Conservation (phyloP, 1,140 invertebrate species). For the Leptestheria dahalacensis region DNA sequence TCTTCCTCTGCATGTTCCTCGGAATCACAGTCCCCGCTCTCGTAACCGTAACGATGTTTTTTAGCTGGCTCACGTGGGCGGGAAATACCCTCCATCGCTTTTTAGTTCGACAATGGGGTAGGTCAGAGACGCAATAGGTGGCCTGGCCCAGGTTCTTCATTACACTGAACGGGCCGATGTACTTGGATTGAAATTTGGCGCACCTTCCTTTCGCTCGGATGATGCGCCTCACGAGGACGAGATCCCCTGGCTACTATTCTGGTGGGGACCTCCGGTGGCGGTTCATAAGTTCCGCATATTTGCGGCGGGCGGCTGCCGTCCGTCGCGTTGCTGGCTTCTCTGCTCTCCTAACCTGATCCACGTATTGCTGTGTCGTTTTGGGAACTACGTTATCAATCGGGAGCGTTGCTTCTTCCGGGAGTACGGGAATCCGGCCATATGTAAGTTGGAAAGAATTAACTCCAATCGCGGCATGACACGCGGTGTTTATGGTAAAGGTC, state of each 20-base stretch:
- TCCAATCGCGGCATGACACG: conserved; percentile 25
- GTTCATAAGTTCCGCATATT: neutral
- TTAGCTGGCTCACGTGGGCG: neutral
- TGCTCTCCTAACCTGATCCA: neutral
- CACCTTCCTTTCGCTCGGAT: neutral
- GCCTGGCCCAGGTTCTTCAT: neutral
- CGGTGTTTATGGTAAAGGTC: conserved; percentile 22
- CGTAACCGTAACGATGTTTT: neutral
- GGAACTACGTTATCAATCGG: neutral
- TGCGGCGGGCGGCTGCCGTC: neutral
- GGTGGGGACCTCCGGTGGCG: neutral
- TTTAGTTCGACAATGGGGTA: neutral
- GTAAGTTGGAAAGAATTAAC: conserved; percentile 30
- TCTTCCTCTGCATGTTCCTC: neutral
- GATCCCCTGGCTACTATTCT: neutral
- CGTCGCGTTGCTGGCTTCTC: neutral
- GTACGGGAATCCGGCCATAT: conserved; percentile 26
- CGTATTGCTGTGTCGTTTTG: neutral
- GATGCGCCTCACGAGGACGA: neutral
- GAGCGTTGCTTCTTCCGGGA: conserved; percentile 8
- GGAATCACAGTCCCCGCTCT: neutral
- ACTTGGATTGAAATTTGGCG: neutral
- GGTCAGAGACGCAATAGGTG: conserved; percentile 5
- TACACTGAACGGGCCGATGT: neutral
- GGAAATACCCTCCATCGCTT: neutral